These are phyloP conservation scores for Rhynchotus rufescens DNA, from an alignment of 2,797 vertebrate species.

Conservation along the genomic window DNA sequence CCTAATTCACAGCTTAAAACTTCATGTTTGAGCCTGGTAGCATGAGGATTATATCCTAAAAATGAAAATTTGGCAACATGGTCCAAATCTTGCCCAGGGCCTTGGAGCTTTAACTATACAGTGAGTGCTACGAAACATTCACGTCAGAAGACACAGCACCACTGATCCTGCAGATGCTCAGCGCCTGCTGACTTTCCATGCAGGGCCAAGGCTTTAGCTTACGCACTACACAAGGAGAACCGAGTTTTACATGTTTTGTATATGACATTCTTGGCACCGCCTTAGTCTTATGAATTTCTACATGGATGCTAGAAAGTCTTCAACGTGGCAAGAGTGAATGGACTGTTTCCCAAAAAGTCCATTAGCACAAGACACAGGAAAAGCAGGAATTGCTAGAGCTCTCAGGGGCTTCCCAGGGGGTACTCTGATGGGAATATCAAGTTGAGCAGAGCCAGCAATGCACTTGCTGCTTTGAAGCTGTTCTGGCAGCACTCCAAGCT, in stretches of 20 bases:
- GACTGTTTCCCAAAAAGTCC: background rate
- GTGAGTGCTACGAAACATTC: background rate
- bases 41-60: background rate
- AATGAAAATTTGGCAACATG: background rate
- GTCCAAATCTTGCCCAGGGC: background rate
- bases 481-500: conserved; percentile 12
- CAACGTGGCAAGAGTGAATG: background rate
- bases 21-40: background rate
- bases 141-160: background rate
- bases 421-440: background rate
- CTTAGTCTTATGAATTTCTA: background rate
- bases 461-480: conserved; percentile 33
- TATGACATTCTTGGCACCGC: background rate
- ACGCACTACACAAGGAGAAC: background rate
- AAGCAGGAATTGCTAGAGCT: background rate
- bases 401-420: background rate
- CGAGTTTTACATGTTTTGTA: background rate
- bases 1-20: background rate
- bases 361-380: background rate
- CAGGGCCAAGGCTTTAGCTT: background rate
- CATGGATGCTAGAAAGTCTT: background rate
- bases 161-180: background rate
- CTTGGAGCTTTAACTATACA: background rate
- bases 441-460: background rate
- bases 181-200: background rate